Base-by-base conservation (phyloP, 2,797 vertebrate genomes). In the Lagodon rhomboides region DNA sequence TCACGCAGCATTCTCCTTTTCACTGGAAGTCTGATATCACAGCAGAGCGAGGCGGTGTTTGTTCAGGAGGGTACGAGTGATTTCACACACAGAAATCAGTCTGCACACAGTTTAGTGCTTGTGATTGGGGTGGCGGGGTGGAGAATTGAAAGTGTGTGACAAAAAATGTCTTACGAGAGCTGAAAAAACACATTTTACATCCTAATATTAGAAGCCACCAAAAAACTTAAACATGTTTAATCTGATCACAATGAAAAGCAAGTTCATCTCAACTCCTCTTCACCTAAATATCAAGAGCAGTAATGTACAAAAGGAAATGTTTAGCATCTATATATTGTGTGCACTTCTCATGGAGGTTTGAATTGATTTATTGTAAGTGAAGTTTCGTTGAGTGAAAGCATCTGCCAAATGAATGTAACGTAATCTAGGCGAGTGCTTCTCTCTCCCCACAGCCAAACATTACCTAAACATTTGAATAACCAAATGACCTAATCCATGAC, bases 1-100 rank as follows among this genome's bases (percentile, higher is more conserved):
- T 82, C 82, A 76, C 65, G 61, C 83, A 23, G 83, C 83, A 70
- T 91, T 91, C 90, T 77, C 83, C 15, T 79, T 83, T 83, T 89
- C 87, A 62, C 12, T 66, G 68, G 75, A 73, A 78, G 71, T 70
- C 82, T 85, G 79, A 74, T 83, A 90, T 86, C 84, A 77, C 76
- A 86, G 82, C 61, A 50, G 64, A 85, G 84, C 77, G 73, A 60
- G 16, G 84, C 73, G 69, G 79, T 75, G 81, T 92, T 92, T 89
- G 87, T 91, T 92, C 44, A 59, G 70, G 74, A 84, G 80, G 61
- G 65, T 60, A 65, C 58, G 44, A 87, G 80, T 82, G 65, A 82
- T 86, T 87, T 84, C 83, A 71, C 74, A 84, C 72, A 27, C 34
- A 58, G 61, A 70, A 66, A 68, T 69, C 71, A 10, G n/a, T 61